Conservation (phyloP, 2,797 vertebrate species). For the Poeciliopsis turneri region DNA sequence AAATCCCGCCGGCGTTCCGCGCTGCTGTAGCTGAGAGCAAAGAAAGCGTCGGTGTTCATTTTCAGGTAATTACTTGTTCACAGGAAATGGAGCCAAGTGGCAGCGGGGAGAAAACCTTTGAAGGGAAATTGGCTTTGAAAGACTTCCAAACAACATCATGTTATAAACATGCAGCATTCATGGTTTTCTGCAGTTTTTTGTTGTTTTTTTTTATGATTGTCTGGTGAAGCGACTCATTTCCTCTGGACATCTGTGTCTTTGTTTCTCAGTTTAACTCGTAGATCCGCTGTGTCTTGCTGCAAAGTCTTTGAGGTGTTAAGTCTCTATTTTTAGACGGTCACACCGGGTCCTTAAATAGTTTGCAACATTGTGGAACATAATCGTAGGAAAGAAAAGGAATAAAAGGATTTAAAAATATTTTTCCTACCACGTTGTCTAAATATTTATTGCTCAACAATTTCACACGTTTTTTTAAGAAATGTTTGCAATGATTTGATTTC, state of each 20-base stretch:
- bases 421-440: too few relatives aligned
- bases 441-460: too few relatives aligned
- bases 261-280: not conserved
- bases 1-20: constrained; percentile 18
- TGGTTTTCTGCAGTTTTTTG: not conserved
- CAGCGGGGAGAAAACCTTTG: constrained; percentile 21
- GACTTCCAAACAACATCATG: not conserved
- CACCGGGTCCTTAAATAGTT: not conserved
- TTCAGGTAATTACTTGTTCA: constrained; percentile 38
- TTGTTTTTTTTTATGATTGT: not conserved
- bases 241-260: constrained; percentile 3
- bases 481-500: too few relatives aligned
- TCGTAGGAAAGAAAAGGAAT: not conserved
- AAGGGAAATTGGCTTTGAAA: constrained; percentile 2
- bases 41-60: constrained; percentile 26
- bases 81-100: constrained; percentile 9
- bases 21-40: constrained; percentile 12
- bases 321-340: not conserved
- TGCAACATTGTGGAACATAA: not conserved
- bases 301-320: not conserved
- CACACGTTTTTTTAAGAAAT: too few relatives aligned
- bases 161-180: constrained; percentile 10
- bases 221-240: not conserved
- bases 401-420: too few relatives aligned
- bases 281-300: not conserved